Conservation (phyloP, 2,888 invertebrate genomes). For the Eustalomyia histrio region DNA sequence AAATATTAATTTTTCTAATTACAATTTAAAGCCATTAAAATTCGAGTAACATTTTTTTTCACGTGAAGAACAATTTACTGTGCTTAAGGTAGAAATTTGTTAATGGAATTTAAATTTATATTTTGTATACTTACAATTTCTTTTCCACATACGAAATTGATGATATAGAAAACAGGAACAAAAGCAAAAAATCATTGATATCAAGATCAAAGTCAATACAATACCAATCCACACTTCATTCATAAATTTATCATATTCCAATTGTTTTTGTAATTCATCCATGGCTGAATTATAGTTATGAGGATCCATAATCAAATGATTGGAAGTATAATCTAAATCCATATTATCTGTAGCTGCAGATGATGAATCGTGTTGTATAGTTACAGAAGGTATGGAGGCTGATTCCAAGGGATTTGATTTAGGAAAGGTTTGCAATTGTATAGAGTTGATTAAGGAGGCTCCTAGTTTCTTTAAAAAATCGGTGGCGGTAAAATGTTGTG, state of each 20-base stretch:
- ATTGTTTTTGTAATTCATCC: constrained; percentile 76
- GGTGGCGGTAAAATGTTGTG: constrained; percentile 60
- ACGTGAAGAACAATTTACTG: too few species aligned
- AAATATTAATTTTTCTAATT: too few species aligned
- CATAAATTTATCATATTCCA: constrained; percentile 82
- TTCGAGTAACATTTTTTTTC: too few species aligned
- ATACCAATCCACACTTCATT: constrained; percentile 84
- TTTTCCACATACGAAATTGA: constrained; percentile 84
- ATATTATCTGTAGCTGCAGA: constrained; percentile 56
- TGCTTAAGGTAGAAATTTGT: neutral
- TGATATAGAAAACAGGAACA: constrained; percentile 84
- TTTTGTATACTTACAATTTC: constrained; percentile 80
- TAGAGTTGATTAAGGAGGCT: constrained; percentile 74
- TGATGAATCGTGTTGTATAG: constrained; percentile 4
- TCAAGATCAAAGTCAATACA: constrained; percentile 82
- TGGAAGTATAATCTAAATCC: constrained; percentile 71
- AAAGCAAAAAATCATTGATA: constrained; percentile 83
- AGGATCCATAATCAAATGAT: constrained; percentile 75
- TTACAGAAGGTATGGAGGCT: neutral
- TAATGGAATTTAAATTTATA: neutral
- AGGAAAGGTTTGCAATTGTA: constrained; percentile 70
- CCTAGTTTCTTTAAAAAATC: constrained; percentile 77
- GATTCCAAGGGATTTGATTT: constrained; percentile 28
- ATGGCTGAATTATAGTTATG: constrained; percentile 69
- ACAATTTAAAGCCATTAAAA: too few species aligned